These are phyloP conservation scores for Amiota minor DNA, from an alignment of 2,888 invertebrate genomes.

Conservation along the genomic window DNA sequence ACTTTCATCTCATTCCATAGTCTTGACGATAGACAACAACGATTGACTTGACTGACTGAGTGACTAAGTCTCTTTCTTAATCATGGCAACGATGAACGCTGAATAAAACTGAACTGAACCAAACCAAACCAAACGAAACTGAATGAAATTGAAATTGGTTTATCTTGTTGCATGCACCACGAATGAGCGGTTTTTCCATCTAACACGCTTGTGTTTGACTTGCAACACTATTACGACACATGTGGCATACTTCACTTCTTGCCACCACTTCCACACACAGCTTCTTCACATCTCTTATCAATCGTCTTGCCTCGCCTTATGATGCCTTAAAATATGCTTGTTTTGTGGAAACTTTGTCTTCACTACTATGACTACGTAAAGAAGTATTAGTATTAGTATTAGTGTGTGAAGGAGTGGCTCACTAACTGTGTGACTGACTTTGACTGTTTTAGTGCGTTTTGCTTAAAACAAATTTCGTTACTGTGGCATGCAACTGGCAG, in stretches of 20 bases:
- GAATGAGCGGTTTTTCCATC: slow-evolving; percentile 49
- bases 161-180: slow-evolving; percentile 61
- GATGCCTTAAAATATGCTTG: slow-evolving; percentile 15
- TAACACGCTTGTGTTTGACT: slow-evolving; percentile 17
- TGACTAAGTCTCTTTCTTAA: too few relatives aligned
- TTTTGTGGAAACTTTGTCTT: slow-evolving; percentile 41
- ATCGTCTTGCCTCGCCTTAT: too few relatives aligned
- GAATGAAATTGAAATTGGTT: slow-evolving; percentile 65
- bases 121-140: slow-evolving; percentile 3
- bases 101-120: too few relatives aligned
- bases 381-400: background rate
- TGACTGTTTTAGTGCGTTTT: slow-evolving; percentile 33
- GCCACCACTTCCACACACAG: slow-evolving; percentile 5
- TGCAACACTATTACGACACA: background rate
- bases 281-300: background rate
- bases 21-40: too few relatives aligned
- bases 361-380: background rate
- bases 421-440: background rate
- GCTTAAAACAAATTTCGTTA: slow-evolving; percentile 23
- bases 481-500: slow-evolving; percentile 4
- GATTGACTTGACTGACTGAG: too few relatives aligned
- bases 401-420: background rate
- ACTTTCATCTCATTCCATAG: too few relatives aligned
- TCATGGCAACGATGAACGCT: too few relatives aligned
- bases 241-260: background rate